Percentiles rank a stretch among this genome's conserved stretches.
These are phyloP conservation scores for Ageneiosus marmoratus DNA, from an alignment of 2,113 vertebrate genomes.

Conservation along the genomic window DNA sequence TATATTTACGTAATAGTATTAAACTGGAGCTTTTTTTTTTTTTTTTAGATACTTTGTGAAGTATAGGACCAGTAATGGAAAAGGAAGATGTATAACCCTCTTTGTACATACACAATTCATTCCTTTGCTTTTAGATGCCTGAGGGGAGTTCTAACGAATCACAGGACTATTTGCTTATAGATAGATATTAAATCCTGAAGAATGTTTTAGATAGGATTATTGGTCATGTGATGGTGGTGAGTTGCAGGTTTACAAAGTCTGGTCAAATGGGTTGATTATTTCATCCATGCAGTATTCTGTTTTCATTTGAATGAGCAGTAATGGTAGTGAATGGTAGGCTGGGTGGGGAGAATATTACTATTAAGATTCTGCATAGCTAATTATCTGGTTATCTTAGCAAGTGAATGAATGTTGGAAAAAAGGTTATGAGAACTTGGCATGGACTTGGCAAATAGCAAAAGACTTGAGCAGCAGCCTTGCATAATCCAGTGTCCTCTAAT, in stretches of 20 bases:
- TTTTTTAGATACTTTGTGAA: background rate
- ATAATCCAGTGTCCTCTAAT: background rate
- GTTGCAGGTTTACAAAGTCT: background rate
- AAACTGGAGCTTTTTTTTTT: background rate
- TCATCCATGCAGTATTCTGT: background rate
- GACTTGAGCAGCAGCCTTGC: background rate
- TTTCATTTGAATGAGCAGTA: background rate
- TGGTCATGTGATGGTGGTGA: background rate
- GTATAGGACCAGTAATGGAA: background rate
- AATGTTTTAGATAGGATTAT: background rate
- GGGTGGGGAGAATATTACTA: no score
- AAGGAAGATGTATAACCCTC: background rate
- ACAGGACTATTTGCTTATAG: background rate
- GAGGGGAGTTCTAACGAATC: background rate
- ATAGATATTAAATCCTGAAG: background rate
- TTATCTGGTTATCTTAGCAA: background rate
- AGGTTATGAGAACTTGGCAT: background rate
- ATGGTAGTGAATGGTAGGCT: background rate
- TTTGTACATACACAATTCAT: background rate
- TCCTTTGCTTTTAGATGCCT: background rate
- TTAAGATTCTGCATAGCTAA: background rate
- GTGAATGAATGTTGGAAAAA: background rate
- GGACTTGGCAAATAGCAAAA: background rate
- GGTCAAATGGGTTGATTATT: slow-evolving; percentile 1
- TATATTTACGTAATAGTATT: background rate